Percentiles rank a stretch among this genome's conserved stretches.
Evolutionary conservation across 2,797 vertebrate species (phyloP).

Genomic region (Micropoecilia bifurca): DNA sequence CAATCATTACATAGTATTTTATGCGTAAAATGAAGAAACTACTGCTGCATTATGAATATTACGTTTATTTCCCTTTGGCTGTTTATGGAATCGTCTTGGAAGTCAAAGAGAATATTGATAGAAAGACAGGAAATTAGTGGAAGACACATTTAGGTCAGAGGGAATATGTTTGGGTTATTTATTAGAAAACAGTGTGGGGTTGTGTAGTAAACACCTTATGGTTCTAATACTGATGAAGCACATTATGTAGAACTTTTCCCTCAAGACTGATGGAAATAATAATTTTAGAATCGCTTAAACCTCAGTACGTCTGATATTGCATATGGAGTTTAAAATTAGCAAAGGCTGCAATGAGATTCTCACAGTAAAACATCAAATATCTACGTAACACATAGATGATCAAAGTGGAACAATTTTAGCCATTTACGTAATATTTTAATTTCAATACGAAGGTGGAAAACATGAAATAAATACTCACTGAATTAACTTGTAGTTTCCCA

Average conservation of each 20-base stretch:
- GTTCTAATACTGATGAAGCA: neutral
- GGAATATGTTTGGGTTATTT: neutral
- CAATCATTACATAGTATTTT: too few species aligned
- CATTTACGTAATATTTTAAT: neutral
- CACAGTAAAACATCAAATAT: neutral
- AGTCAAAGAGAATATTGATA: neutral
- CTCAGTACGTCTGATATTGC: neutral
- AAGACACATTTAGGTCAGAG: neutral
- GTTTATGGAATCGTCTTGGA: too few species aligned
- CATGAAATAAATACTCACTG: neutral
- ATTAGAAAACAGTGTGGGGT: neutral
- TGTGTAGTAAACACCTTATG: neutral
- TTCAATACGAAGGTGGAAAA: neutral
- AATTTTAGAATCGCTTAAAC: neutral
- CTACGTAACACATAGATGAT: neutral
- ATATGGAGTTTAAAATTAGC: neutral
- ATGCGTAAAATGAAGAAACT: neutral
- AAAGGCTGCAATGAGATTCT: neutral
- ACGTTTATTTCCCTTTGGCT: too few species aligned
- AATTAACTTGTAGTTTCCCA: neutral
- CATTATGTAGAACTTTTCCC: neutral
- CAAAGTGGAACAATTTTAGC: neutral
- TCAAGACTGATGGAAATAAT: neutral
- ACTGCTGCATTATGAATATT: neutral
- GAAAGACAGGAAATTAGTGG: neutral